Evolutionary conservation across 1,140 invertebrate genomes (phyloP).

Genomic region (Lepidurus arcticus): DNA sequence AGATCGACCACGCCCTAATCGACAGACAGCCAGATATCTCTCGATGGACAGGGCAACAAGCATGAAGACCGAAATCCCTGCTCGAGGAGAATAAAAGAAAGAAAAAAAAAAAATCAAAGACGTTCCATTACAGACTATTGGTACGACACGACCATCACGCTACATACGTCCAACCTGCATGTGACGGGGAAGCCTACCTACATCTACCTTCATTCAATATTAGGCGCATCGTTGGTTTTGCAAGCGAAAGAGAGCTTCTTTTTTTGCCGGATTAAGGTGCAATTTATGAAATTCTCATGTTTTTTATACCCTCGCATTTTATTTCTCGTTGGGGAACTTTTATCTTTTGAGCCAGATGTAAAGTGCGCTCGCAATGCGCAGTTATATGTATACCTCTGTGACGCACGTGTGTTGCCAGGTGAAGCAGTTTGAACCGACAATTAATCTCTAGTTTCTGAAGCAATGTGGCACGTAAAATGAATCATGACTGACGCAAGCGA

Average conservation of each 20-base stretch:
- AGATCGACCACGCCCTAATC: constrained; percentile 56
- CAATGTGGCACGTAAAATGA: too few species aligned
- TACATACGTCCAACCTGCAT: too few species aligned
- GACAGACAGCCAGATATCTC: constrained; percentile 73
- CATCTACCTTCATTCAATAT: background rate
- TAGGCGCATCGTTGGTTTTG: too few species aligned
- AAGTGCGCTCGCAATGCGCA: background rate
- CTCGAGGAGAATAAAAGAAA: background rate
- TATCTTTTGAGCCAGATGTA: background rate
- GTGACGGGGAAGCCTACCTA: too few species aligned
- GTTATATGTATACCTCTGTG: background rate
- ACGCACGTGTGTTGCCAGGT: background rate
- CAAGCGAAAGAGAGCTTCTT: too few species aligned
- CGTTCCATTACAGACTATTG: background rate
- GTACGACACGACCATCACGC: background rate
- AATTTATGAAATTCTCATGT: background rate
- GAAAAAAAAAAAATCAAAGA: background rate
- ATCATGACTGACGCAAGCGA: background rate
- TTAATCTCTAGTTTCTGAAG: background rate
- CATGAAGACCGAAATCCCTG: constrained; percentile 68
- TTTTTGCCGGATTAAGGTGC: too few species aligned
- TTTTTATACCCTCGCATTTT: background rate
- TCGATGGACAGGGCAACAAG: constrained; percentile 70
- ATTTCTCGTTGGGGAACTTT: background rate
- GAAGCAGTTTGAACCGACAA: background rate